Evolutionary conservation across 2,113 vertebrate genomes (phyloP).

Genomic region (Oreochromis tanganicae): DNA sequence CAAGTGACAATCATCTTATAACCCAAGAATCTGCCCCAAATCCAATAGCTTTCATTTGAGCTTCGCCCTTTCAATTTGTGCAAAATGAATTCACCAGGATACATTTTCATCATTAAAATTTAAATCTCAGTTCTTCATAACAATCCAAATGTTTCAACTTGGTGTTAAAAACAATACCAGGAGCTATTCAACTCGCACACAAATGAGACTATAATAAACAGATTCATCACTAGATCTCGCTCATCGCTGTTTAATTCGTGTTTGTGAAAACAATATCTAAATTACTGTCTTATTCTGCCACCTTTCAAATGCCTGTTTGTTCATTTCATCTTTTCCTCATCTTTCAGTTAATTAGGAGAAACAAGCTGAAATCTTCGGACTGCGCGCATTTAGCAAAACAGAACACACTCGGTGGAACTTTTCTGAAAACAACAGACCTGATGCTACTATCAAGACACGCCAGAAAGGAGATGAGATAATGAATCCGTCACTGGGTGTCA

Average conservation of each 20-base stretch:
- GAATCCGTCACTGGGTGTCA: constrained; percentile 71
- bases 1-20: not conserved
- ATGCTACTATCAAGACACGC: constrained; percentile 40
- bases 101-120: constrained; percentile 22
- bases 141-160: not conserved
- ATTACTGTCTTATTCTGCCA: not conserved
- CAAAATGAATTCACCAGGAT: constrained; percentile 25
- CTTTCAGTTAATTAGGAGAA: not conserved
- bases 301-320: not conserved
- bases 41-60: not conserved
- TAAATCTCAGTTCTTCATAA: not conserved
- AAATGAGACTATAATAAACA: not conserved
- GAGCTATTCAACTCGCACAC: not conserved
- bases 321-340: not conserved
- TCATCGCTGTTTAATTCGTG: not conserved
- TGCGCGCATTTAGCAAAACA: not conserved
- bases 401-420: not conserved
- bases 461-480: constrained; percentile 70
- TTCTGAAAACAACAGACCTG: not conserved
- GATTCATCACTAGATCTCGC: not conserved
- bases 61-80: not conserved
- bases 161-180: not conserved
- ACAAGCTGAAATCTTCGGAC: not conserved
- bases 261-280: not conserved
- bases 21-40: not conserved